Evolutionary conservation across 2,888 invertebrate genomes (phyloP), one percentile per base, ranked within the genome.

Genomic region (Saturnia japonica): DNA sequence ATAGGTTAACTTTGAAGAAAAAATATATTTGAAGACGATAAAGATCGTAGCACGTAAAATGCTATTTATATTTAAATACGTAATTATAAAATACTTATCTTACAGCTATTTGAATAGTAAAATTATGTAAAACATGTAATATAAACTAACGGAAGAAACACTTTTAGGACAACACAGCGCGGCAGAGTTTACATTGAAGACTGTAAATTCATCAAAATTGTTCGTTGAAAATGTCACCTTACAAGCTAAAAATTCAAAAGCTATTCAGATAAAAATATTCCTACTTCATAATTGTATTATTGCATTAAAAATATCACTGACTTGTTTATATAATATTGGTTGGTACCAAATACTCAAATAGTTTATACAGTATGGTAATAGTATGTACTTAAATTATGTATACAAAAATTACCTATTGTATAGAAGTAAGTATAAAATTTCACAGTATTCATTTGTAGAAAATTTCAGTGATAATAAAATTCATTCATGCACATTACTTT

Each of bases 291-390:
- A 87, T 83, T 69, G 77, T 79, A 78, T 79, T 83, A 86, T 82
- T 80, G 79, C 85, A 86, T 82, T 81, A 85, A 90, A 80, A 90
- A 91, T 91, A 92, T 92, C 90, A 91, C 91, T n/a, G n/a, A n/a
- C n/a, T 89, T 85, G 86, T 82, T 86, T 86, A 85, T 85, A 84
- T 28, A 28, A 28, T 28, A 60, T 28, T 60, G 57, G 25, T 60
- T 14, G 87, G 88, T 90, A 88, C 9, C n/a, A 22, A 54, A 91
- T 85, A 67, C 40, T 64, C 11, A 51, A 16, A 60, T 62, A 60
- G 34, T 47, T 28, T 62, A 19, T 60, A 67, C n/a, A 28, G 34
- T 51, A 62, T 25, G n/a, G 22, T n/a, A 54, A 22, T 11, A 11
- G 12, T 54, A 22, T 54, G 54, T 54, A 54, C 54, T 54, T 54